Evolutionary conservation across 2,113 vertebrate species (phyloP).

Genomic region (Neolamprologus variostigma): DNA sequence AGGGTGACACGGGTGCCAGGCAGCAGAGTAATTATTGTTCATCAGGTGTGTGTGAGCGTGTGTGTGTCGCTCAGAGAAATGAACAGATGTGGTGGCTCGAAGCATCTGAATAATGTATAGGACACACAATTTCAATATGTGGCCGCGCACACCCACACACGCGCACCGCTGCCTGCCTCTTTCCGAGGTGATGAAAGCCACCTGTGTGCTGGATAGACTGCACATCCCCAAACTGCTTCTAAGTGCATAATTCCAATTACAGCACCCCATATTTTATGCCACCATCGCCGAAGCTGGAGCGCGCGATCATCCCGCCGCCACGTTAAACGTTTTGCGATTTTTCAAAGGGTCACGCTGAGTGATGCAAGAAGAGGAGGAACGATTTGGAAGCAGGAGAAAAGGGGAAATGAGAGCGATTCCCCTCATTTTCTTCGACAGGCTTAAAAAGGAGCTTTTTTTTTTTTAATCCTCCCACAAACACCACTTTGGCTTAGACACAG

Average conservation of each 20-base stretch:
- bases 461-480: not conserved
- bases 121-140: not conserved
- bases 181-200: not conserved
- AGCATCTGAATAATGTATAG: slow-evolving; percentile 36
- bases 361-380: not conserved
- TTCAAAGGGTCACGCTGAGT: not conserved
- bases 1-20: not conserved
- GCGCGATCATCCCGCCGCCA: not conserved
- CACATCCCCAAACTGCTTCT: not conserved
- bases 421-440: not conserved
- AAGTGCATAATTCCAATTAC: not conserved
- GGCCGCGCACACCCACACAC: not conserved
- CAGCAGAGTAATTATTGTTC: slow-evolving; percentile 13
- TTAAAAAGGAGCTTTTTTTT: not conserved
- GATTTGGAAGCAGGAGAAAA: not conserved
- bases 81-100: slow-evolving; percentile 34
- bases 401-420: not conserved
- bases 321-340: not conserved
- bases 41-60: not conserved
- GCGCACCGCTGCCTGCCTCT: not conserved
- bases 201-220: not conserved
- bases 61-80: not conserved
- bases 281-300: not conserved
- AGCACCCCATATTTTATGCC: not conserved
- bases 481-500: slow-evolving; percentile 24